These are phyloP conservation scores for Meteorus colon DNA, from an alignment of 2,888 invertebrate species.

Conservation along the genomic window DNA sequence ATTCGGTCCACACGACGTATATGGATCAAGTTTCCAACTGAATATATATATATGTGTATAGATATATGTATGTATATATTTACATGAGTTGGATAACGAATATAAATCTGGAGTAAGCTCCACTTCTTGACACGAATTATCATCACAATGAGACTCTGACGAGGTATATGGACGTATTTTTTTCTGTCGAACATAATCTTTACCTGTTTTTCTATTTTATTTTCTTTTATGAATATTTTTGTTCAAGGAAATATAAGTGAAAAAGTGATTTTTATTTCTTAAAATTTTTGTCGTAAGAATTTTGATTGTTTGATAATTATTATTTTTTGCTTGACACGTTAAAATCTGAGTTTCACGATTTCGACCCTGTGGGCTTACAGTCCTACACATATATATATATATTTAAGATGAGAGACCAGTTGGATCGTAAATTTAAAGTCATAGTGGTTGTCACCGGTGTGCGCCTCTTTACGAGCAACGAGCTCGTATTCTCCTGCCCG, in stretches of 20 bases:
- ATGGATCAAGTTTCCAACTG: conserved; percentile 29
- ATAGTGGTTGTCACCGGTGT: conserved; percentile 67
- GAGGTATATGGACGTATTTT: neutral
- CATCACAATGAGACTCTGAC: conserved; percentile 18
- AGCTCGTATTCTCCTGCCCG: conserved; percentile 54
- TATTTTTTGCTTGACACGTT: too few relatives aligned
- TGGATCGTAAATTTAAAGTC: conserved; percentile 67
- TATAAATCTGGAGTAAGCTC: conserved; percentile 22
- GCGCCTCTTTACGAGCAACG: conserved; percentile 64
- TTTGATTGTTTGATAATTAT: too few relatives aligned
- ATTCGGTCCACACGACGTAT: conserved; percentile 33
- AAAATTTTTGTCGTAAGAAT: too few relatives aligned
- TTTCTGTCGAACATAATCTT: neutral
- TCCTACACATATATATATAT: neutral
- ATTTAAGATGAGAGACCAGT: conserved; percentile 58
- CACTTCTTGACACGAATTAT: conserved; percentile 25
- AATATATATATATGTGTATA: conserved; percentile 6
- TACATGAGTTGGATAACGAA: neutral
- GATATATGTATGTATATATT: neutral
- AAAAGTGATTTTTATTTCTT: too few relatives aligned
- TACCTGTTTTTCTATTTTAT: neutral
- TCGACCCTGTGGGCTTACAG: conserved; percentile 57
- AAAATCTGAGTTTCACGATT: conserved; percentile 60
- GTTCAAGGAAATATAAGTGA: too few relatives aligned
- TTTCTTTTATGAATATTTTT: neutral